Percentiles rank a stretch among this genome's conserved stretches.
Evolutionary conservation across 2,797 vertebrate genomes (phyloP).

Genomic region (Holocentrus rufus): DNA sequence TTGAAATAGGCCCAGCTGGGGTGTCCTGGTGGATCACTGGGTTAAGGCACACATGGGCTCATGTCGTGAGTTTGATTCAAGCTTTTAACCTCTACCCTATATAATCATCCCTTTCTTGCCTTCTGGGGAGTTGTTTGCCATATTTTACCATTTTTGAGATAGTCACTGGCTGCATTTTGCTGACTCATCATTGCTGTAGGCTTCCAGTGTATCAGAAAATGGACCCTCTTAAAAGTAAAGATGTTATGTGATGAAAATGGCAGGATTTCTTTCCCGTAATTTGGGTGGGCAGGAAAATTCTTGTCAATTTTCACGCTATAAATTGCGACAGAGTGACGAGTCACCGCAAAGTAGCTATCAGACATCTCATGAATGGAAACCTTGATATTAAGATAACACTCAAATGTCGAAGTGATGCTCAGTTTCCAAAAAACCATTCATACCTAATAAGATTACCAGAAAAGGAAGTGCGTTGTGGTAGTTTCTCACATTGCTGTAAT

Average conservation of each 20-base stretch:
- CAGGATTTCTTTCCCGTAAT: too few species aligned
- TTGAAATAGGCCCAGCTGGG: slow-evolving; percentile 22
- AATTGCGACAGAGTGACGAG: slow-evolving; percentile 25
- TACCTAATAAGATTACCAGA: neutral
- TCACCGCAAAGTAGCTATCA: slow-evolving; percentile 14
- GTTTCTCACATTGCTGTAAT: neutral
- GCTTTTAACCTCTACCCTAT: slow-evolving; percentile 27
- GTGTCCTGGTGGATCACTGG: slow-evolving; percentile 28
- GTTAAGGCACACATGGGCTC: slow-evolving; percentile 20
- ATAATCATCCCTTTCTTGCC: neutral
- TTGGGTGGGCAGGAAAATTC: neutral
- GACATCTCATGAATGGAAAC: neutral
- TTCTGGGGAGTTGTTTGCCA: neutral
- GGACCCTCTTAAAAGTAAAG: neutral
- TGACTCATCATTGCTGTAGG: neutral
- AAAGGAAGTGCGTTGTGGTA: neutral
- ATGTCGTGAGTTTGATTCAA: slow-evolving; percentile 31
- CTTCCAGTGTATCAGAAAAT: neutral
- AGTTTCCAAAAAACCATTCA: neutral
- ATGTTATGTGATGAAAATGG: too few species aligned
- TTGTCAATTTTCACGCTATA: slow-evolving; percentile 2
- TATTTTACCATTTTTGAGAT: slow-evolving; percentile 5
- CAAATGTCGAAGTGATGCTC: neutral
- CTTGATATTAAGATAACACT: neutral
- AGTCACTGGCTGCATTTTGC: neutral